Conservation (phyloP, 2,797 vertebrate species). For the Luscinia megarhynchos region DNA sequence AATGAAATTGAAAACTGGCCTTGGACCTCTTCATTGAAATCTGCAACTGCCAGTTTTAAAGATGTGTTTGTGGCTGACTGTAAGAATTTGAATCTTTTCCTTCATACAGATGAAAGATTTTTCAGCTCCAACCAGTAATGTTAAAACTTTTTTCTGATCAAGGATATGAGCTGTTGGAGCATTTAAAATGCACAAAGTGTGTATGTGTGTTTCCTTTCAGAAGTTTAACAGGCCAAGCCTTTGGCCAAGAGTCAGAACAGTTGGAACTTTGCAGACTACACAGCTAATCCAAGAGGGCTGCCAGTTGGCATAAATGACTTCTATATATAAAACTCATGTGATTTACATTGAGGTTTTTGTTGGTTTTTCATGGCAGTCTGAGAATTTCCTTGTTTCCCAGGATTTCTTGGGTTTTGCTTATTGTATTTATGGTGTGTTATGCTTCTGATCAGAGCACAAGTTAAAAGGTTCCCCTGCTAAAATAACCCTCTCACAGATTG, state of each 20-base stretch:
- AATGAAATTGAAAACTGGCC: background rate
- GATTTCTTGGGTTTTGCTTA: background rate
- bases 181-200: background rate
- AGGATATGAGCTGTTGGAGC: conserved; percentile 40
- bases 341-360: background rate
- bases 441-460: background rate
- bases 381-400: conserved; percentile 13
- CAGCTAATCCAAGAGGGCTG: conserved; percentile 27
- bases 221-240: conserved; percentile 41
- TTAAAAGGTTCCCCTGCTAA: background rate
- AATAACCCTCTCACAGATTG: background rate
- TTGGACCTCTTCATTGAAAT: background rate
- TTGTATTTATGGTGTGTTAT: background rate
- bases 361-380: conserved; percentile 13
- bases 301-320: conserved; percentile 44
- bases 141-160: conserved; percentile 45
- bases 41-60: background rate
- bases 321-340: background rate
- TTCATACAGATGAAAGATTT: conserved; percentile 43
- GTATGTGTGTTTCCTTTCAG: conserved; percentile 61
- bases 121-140: conserved; percentile 11
- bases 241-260: conserved; percentile 42
- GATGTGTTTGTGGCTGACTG: background rate
- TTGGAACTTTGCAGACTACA: conserved; percentile 50
- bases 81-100: background rate